These are phyloP conservation scores for Alentia gelatinosa DNA, from an alignment of 2,888 invertebrate genomes.

Conservation along the genomic window DNA sequence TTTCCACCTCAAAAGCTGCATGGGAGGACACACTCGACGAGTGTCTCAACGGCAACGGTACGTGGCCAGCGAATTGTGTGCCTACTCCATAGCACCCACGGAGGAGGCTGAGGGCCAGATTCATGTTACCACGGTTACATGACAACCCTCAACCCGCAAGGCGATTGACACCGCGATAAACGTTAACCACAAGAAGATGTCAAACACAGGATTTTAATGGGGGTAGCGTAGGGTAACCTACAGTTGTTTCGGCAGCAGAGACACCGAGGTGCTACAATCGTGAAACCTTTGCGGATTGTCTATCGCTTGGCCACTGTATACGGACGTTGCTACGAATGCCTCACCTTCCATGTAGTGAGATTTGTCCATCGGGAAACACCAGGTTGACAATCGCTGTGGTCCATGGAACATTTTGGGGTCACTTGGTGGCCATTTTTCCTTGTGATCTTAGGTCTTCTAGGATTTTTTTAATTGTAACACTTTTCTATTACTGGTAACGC, in stretches of 20 bases:
- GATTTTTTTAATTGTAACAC: neutral
- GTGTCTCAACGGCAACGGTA: constrained; percentile 36
- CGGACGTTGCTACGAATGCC: neutral
- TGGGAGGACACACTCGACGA: neutral
- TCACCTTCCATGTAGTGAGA: neutral
- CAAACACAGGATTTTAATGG: neutral
- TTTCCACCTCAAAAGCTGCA: neutral
- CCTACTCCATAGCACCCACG: constrained; percentile 40
- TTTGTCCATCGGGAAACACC: neutral
- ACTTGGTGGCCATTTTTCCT: neutral
- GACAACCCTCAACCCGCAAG: neutral
- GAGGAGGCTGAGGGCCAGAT: constrained; percentile 10
- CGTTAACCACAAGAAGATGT: too few species aligned
- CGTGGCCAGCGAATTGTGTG: constrained; percentile 27
- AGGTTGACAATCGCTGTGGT: neutral
- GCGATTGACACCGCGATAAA: neutral
- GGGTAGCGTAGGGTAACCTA: neutral
- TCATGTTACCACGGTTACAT: constrained; percentile 5
- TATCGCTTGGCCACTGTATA: neutral
- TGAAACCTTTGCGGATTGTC: neutral
- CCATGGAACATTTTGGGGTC: neutral
- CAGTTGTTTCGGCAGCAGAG: neutral
- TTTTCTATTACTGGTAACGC: constrained; percentile 34
- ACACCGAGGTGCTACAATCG: neutral
- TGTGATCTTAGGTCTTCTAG: constrained; percentile 13